Percentiles rank a stretch among this genome's conserved stretches.
Conservation (phyloP, 2,888 invertebrate species). For the Netelia virgata region DNA sequence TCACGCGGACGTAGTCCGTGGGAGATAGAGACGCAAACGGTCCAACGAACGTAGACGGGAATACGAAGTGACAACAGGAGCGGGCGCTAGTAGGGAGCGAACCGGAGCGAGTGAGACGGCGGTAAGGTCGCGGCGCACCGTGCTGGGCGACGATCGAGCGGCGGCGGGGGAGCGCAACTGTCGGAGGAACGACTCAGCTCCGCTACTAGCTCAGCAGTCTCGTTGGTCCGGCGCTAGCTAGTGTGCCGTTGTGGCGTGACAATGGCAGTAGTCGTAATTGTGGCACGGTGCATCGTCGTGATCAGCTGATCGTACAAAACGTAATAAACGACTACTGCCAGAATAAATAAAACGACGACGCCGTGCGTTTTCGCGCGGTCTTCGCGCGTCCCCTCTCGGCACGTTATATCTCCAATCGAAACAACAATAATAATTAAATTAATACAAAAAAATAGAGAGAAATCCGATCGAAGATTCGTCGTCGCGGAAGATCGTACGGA, state of each 20-base stretch:
- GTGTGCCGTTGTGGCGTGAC: constrained; percentile 78
- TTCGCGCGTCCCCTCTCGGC: neutral
- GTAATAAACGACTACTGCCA: constrained; percentile 69
- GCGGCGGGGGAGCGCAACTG: constrained; percentile 67
- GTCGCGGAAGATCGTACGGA: neutral
- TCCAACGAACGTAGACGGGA: constrained; percentile 1
- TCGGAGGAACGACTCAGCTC: constrained; percentile 69
- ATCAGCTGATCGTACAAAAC: constrained; percentile 79
- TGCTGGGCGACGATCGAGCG: constrained; percentile 59
- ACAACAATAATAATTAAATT: neutral
- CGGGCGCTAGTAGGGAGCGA: constrained; percentile 45
- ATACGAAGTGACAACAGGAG: constrained; percentile 17
- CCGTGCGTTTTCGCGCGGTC: constrained; percentile 3
- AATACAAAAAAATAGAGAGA: neutral
- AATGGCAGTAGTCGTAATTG: constrained; percentile 79
- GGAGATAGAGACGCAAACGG: constrained; percentile 17
- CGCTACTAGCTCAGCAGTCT: constrained; percentile 74
- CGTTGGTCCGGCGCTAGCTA: constrained; percentile 75
- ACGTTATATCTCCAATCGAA: neutral
- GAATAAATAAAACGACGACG: neutral
- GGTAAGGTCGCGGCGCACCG: constrained; percentile 64
- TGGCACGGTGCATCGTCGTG: constrained; percentile 75
- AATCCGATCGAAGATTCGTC: neutral
- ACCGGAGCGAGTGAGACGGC: constrained; percentile 22
- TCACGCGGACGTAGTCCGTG: neutral